A percentile compares a stretch with the other conserved stretches of the same genome.
These are phyloP conservation scores for Lichenostomus cassidix DNA, from an alignment of 2,113 vertebrate species.

Conservation along the genomic window DNA sequence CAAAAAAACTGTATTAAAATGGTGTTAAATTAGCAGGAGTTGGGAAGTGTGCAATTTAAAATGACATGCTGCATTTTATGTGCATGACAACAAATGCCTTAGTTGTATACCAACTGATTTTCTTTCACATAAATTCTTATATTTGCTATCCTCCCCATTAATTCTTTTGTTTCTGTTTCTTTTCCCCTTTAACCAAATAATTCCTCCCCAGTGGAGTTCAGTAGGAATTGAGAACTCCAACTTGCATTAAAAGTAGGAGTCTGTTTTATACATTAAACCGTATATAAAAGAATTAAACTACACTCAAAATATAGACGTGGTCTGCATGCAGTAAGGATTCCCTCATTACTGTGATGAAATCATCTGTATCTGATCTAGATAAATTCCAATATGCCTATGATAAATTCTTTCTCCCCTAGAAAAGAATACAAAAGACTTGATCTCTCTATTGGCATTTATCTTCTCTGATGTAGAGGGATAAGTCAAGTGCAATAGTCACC, in stretches of 20 bases:
- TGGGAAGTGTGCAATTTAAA: neutral
- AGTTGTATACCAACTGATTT: neutral
- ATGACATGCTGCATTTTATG: neutral
- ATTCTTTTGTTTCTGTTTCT: neutral
- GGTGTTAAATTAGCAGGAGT: neutral
- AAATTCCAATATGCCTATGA: constrained; percentile 52
- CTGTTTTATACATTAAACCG: constrained; percentile 6
- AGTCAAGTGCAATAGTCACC: constrained; percentile 54
- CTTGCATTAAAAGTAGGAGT: constrained; percentile 37
- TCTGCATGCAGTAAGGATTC: constrained; percentile 9
- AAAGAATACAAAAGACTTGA: constrained; percentile 57
- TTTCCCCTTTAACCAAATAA: neutral
- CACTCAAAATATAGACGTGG: constrained; percentile 16
- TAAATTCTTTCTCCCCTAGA: constrained; percentile 33
- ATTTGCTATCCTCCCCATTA: neutral
- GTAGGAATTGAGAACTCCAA: neutral
- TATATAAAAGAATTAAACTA: constrained; percentile 16
- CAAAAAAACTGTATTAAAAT: constrained; percentile 19
- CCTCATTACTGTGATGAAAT: constrained; percentile 47
- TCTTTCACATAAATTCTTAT: neutral
- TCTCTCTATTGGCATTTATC: constrained; percentile 67
- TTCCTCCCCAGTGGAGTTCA: neutral
- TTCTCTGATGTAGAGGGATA: constrained; percentile 61
- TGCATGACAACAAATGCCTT: neutral
- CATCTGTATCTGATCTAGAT: constrained; percentile 45